A percentile compares a stretch with the other conserved stretches of the same genome.
Evolutionary conservation across 2,888 invertebrate genomes (phyloP).

Genomic region (Apocheima hispidaria): DNA sequence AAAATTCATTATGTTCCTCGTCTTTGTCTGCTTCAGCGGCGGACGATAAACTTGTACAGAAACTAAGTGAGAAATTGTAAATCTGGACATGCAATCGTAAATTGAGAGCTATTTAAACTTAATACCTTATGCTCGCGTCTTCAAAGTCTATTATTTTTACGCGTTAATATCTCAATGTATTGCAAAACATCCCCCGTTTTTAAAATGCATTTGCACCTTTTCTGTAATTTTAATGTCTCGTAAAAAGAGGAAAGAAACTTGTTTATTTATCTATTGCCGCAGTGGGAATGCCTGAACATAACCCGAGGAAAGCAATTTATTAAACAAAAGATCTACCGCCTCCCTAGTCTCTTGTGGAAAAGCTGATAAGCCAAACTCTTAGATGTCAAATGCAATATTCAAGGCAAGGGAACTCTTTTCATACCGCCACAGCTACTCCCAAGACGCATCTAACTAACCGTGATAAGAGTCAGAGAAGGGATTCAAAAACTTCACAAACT

Average conservation of each 20-base stretch:
- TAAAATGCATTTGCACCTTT: slow-evolving; percentile 36
- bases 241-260: slow-evolving; percentile 26
- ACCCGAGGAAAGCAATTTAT: slow-evolving; percentile 52
- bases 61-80: slow-evolving; percentile 69
- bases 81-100: slow-evolving; percentile 50
- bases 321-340: slow-evolving; percentile 54
- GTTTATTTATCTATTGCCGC: slow-evolving; percentile 24
- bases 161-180: slow-evolving; percentile 63
- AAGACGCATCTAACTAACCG: slow-evolving; percentile 76
- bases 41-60: slow-evolving; percentile 62
- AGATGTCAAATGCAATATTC: slow-evolving; percentile 76
- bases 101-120: slow-evolving; percentile 53
- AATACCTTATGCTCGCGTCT: slow-evolving; percentile 45
- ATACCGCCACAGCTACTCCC: slow-evolving; percentile 63
- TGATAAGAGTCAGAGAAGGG: slow-evolving; percentile 72
- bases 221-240: slow-evolving; percentile 28
- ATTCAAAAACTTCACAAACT: slow-evolving; percentile 70
- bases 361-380: slow-evolving; percentile 66
- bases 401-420: slow-evolving; percentile 70
- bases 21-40: slow-evolving; percentile 63
- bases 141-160: slow-evolving; percentile 53
- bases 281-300: slow-evolving; percentile 27
- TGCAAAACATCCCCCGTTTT: slow-evolving; percentile 37
- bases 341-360: slow-evolving; percentile 45
- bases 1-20: slow-evolving; percentile 70